Base-by-base conservation (phyloP, 2,888 invertebrate species). In the Nephrotoma appendiculata region DNA sequence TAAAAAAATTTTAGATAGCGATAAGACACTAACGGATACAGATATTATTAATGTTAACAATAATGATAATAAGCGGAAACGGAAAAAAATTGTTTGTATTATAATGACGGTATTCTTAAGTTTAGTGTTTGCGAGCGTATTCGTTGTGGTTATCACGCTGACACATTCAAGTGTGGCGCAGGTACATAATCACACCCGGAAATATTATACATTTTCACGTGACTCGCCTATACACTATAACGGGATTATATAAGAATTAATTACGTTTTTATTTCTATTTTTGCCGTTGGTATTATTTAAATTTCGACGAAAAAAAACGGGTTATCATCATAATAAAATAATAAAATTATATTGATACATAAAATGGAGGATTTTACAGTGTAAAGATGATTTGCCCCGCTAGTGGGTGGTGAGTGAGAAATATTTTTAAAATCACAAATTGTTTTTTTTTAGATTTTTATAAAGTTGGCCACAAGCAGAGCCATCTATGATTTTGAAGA, bases 121-220 rank as follows among this genome's bases (percentile, higher is more conserved):
- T 90, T 93, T 96, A 89, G 94, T 95, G 89, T 93, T 94, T 89
- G 94, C 95, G 87, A 95, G 96, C 89, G 94, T 96, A 88, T 94
- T 96, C 89, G 95, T 95, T 89, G 95, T 96, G 90, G 94, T 96
- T 90, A 94, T 96, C 89, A 96, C 96, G 87, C 93, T 96, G 90
- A 96, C 95, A 85, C 95, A 95, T 92, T 94, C 94, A 91, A 94
- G 94, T 89, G 94, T 94, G 89, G 92, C 93, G 87, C 93, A 93
- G 89, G 93, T 94, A 88, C 93, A 94, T 91, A 93, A 93, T 90
- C 94, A 94, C 91, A 93, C 94, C 89, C 93, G 94, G 92, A 94
- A 94, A 93, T 93, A 93, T 91, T 94, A 94, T 91, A 93, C 94
- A 91, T 94, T 94, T 92, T 93, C 94, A 88, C 90, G 92, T 87